phyloP scores from a whole-genome alignment of 2,113 vertebrate genomes.

The Petrocephalus zakoni region DNA sequence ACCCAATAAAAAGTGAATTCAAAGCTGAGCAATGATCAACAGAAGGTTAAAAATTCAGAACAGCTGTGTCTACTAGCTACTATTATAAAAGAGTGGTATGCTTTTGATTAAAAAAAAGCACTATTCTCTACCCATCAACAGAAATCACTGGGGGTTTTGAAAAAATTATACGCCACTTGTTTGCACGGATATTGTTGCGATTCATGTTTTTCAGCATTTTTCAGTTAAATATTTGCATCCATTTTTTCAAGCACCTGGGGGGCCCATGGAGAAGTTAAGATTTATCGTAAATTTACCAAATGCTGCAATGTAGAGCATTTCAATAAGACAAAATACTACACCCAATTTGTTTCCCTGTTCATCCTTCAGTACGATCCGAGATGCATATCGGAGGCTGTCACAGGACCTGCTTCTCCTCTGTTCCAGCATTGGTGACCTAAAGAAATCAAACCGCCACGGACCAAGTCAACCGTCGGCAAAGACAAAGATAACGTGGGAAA shows the following conservation, averaged over 20 bases:
- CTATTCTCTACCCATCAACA: neutral
- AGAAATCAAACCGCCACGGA: neutral
- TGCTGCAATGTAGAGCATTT: neutral
- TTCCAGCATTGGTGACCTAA: neutral
- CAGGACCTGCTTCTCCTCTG: neutral
- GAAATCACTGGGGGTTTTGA: neutral
- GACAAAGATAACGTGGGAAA: constrained; percentile 30
- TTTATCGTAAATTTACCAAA: neutral
- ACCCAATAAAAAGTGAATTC: neutral
- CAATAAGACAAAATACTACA: neutral
- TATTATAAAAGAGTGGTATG: neutral
- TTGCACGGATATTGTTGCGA: neutral
- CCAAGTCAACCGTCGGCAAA: neutral
- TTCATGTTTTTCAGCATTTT: neutral
- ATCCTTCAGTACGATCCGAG: neutral
- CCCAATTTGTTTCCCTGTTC: neutral
- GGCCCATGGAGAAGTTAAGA: neutral
- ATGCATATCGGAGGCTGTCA: neutral
- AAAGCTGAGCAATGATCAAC: neutral
- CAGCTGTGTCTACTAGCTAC: neutral
- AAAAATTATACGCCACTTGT: neutral
- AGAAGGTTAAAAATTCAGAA: neutral
- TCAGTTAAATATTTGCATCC: neutral
- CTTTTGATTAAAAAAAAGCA: neutral
- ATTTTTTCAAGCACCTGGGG: neutral